phyloP scores from a whole-genome alignment of 2,797 vertebrate genomes.

The Delichon dasypus region DNA sequence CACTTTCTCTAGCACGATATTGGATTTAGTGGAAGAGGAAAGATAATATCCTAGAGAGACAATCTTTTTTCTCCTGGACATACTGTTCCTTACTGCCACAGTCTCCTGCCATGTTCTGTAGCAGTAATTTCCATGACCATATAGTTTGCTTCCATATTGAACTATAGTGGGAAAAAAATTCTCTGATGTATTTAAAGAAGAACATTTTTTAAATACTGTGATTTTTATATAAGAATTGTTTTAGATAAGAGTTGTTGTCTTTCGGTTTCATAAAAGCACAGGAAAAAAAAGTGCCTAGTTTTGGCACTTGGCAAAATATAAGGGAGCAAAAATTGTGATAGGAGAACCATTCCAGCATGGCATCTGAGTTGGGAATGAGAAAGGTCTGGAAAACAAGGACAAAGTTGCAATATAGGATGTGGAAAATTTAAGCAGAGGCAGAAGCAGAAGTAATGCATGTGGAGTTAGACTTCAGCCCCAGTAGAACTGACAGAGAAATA shows the following conservation, averaged over 20 bases:
- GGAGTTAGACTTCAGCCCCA: not conserved
- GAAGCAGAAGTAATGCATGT: not conserved
- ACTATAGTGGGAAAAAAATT: not conserved
- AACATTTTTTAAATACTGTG: not conserved
- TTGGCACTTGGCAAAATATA: not conserved
- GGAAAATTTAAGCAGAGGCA: not conserved
- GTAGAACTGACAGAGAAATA: not conserved
- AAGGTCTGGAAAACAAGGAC: not conserved
- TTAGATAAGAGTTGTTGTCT: not conserved
- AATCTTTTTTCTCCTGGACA: not conserved
- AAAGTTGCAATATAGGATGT: not conserved
- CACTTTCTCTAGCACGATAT: not conserved
- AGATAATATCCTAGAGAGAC: not conserved
- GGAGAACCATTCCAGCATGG: not conserved
- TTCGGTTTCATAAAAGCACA: not conserved
- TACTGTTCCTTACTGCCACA: not conserved
- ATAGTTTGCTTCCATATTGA: not conserved
- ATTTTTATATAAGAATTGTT: not conserved
- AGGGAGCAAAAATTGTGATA: not conserved
- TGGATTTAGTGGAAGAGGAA: not conserved
- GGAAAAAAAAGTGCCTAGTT: not conserved
- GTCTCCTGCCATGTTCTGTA: not conserved
- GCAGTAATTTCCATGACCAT: not conserved
- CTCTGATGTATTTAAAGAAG: not conserved
- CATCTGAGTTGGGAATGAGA: not conserved